Evolutionary conservation across 2,888 invertebrate genomes (phyloP), one percentile per base, ranked within the genome.

Genomic region (Acleris literana): DNA sequence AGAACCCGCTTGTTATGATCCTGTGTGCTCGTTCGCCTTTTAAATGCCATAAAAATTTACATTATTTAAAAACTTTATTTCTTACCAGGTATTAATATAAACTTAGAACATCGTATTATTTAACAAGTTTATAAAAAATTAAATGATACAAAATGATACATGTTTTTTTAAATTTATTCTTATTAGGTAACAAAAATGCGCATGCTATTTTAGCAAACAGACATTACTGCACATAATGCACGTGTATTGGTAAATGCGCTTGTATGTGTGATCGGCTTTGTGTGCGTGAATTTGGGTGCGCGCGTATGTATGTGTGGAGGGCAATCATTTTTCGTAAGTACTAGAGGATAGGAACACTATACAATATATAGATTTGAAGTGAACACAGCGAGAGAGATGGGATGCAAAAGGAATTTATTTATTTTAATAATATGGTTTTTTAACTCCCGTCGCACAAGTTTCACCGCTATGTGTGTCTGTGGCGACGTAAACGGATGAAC

Each of bases 321-420:
- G 80, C 82, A 81, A 85, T 87, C 84, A 87, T 88, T 87, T 87
- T 83, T 83, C 82, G 80, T 84, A 80, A 87, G 89, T 88, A 84
- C 90, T 90, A 91, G 90, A 89, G 84, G 81, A 84, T 84, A 87
- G 88, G 81, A 76, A 70, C 73, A 70, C 70, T 78, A 76, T 76
- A 76, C 66, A 48, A 52, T 76, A 76, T 80, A 77, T 79, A 76
- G 75, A 71, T 72, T 77, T 77, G 70, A 74, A 72, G 75, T 75
- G 76, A 74, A 70, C 71, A 53, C 18, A 48, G 17, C 48, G 52
- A 48, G 25, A 56, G 61, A 62, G 52, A 29, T 51, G 22, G 61
- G 66, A 66, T 66, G 66, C 46, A 56, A 62, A 55, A 49, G 11
- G 3, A 3, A 33, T 33, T 33, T 25, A 13, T 33, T 33, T 7